Conservation (phyloP, 2,113 vertebrate genomes). For the Nycticebus coucang region DNA sequence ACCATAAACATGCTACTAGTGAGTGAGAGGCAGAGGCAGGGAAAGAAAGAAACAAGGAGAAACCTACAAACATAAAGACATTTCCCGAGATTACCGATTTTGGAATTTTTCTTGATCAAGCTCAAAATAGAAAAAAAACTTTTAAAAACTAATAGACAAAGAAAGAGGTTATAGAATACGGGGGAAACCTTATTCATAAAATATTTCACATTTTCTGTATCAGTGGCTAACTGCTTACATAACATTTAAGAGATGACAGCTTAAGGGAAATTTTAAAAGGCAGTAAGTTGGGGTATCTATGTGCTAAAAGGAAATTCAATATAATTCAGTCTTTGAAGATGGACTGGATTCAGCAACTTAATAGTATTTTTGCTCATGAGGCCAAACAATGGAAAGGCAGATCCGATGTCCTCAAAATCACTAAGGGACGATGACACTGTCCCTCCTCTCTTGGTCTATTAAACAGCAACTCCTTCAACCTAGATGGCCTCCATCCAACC, state of each 20-base stretch:
- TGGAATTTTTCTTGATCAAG: neutral
- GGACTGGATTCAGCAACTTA: neutral
- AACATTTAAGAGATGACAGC: neutral
- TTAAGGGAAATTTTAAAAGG: neutral
- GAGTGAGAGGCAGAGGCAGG: neutral
- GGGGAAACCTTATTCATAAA: neutral
- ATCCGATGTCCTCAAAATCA: neutral
- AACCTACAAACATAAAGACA: neutral
- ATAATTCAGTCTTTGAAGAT: neutral
- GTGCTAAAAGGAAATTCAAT: neutral
- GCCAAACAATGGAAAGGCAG: neutral
- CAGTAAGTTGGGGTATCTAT: accelerated
- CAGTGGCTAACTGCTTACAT: neutral
- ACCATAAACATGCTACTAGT: neutral
- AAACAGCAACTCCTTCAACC: neutral
- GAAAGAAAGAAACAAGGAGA: neutral
- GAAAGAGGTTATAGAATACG: neutral
- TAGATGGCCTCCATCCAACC: neutral
- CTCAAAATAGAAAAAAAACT: neutral
- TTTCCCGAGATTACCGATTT: neutral
- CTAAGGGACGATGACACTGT: neutral
- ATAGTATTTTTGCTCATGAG: neutral
- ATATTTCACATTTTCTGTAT: neutral
- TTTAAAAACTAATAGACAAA: neutral
- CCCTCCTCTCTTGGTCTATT: neutral